Evolutionary conservation across 2,113 vertebrate species (phyloP), one percentile per base, ranked within the genome.

Genomic region (Sinocyclocheilus anophthalmus): DNA sequence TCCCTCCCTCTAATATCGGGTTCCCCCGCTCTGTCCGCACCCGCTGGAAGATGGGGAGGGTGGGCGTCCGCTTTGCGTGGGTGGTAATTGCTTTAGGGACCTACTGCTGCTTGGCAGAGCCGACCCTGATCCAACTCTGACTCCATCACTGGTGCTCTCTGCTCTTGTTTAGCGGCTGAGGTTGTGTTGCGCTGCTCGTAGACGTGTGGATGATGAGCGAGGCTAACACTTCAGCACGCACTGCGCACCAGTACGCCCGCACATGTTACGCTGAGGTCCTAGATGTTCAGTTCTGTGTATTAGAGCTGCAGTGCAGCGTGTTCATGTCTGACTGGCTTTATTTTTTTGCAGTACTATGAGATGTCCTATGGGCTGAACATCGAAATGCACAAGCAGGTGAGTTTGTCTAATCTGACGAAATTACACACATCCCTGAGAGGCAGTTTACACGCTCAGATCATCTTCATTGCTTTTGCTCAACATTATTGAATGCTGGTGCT

Each of bases 291-390:
- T 24, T 48, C 37, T 76, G 42, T 61, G 57, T 61, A n/a, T 61
- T 61, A 61, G 20, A n/a, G 70, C 37, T 42, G 20, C 53, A 33
- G 33, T 65, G 55, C 61, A 63, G 13, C 48, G 8, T 57, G 57
- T 75, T 57, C 22, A 59, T 67, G 13, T 81, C 42, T 67, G 37
- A n/a, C 42, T 85, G 42, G 61, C 45, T 26, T 53, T 33, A 30
- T 53, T 78, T 87, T 55, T 55, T 55, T 55, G 11, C 76, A 89
- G 96, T 97, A 97, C 89, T 97, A 97, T 0, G 96, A 97, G 95
- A 97, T 97, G 96, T 97, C 96, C 13, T 97, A 97, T 0, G 96
- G 96, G 84, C 91, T 97, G 89, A 97, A 97, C 83, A 97, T 97
- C 22, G 96, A 97, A 93, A 97, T 97, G 96, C 96, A 97, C 93